These are phyloP conservation scores for Drosophila funebris DNA, from an alignment of 1,140 invertebrate species.

Conservation along the genomic window DNA sequence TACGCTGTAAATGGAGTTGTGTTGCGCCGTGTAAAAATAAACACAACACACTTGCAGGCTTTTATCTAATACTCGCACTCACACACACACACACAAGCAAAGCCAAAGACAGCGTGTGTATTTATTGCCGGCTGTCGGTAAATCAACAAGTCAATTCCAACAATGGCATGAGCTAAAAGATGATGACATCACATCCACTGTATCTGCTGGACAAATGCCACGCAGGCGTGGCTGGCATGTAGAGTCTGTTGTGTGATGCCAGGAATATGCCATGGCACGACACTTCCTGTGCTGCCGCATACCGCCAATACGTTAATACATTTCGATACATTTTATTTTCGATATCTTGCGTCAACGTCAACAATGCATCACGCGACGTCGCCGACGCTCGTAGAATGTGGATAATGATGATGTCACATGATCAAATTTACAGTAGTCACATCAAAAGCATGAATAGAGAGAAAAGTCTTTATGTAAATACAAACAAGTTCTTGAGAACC, in stretches of 20 bases:
- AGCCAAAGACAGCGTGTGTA: slow-evolving; percentile 30
- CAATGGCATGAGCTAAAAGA: slow-evolving; percentile 20
- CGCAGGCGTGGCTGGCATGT: slow-evolving; percentile 32
- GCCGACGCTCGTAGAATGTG: neutral
- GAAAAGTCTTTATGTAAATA: neutral
- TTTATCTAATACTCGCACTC: slow-evolving; percentile 42
- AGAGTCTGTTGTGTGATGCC: slow-evolving; percentile 1
- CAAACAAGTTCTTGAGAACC: neutral
- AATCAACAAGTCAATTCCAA: slow-evolving; percentile 66
- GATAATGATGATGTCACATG: slow-evolving; percentile 72
- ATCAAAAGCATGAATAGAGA: neutral
- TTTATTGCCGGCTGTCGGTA: slow-evolving; percentile 60
- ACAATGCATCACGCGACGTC: slow-evolving; percentile 61
- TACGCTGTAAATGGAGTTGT: slow-evolving; percentile 34
- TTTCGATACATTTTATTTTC: slow-evolving; percentile 3
- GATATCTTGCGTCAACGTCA: slow-evolving; percentile 25
- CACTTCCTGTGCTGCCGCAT: slow-evolving; percentile 15
- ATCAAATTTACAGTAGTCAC: slow-evolving; percentile 42
- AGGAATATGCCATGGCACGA: slow-evolving; percentile 35
- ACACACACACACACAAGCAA: no score
- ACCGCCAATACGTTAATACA: neutral
- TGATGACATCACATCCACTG: slow-evolving; percentile 58
- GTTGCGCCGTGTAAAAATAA: slow-evolving; percentile 14
- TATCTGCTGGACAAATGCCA: slow-evolving; percentile 30
- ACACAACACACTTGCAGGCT: slow-evolving; percentile 18